Evolutionary conservation across 2,797 vertebrate species (phyloP).

Genomic region (Ammospiza maritima): DNA sequence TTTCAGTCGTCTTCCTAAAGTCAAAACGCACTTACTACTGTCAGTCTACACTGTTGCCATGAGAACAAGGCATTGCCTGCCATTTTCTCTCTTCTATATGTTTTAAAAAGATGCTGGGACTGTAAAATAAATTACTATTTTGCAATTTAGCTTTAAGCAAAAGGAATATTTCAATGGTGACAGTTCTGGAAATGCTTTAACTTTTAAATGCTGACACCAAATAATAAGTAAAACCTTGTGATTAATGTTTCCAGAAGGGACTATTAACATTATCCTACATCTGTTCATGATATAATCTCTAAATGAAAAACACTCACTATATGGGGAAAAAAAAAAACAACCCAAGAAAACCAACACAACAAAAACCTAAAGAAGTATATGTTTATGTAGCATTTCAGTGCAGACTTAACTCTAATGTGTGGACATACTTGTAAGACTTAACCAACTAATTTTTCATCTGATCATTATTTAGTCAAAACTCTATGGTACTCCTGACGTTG

Average conservation of each 20-base stretch:
- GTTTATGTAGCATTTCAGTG: conserved; percentile 54
- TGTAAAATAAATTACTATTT: conserved; percentile 70
- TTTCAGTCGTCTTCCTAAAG: neutral
- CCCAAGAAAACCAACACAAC: neutral
- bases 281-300: conserved; percentile 81
- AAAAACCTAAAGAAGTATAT: conserved; percentile 5
- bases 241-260: conserved; percentile 83
- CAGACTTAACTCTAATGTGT: conserved; percentile 71
- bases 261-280: conserved; percentile 82
- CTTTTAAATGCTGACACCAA: conserved; percentile 81
- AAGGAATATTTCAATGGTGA: conserved; percentile 78
- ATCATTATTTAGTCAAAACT: conserved; percentile 78
- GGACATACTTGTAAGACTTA: conserved; percentile 76
- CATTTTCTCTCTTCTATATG: conserved; percentile 54
- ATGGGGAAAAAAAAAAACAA: neutral
- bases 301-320: conserved; percentile 78
- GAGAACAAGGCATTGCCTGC: neutral
- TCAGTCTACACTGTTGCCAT: conserved; percentile 4
- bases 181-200: conserved; percentile 81
- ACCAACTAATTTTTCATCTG: conserved; percentile 75
- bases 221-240: conserved; percentile 80
- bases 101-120: conserved; percentile 30
- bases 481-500: conserved; percentile 71
- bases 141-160: conserved; percentile 65
- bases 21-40: neutral